Base-by-base conservation (phyloP, 2,797 vertebrate genomes). In the Lophotriccus pileatus region DNA sequence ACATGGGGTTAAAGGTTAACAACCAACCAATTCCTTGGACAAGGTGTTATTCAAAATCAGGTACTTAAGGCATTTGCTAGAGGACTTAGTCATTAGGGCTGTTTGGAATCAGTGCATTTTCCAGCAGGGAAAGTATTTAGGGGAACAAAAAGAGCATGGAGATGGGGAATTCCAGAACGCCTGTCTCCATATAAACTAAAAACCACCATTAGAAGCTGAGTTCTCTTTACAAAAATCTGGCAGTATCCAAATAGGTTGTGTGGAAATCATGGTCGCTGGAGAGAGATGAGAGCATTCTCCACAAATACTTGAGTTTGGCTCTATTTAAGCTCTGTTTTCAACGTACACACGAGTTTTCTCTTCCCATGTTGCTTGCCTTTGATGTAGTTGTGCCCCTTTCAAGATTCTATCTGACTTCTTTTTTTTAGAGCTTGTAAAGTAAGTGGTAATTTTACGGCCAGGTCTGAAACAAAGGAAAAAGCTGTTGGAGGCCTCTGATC, bases 31-130 rank as follows among this genome's bases (percentile, higher is more conserved):
- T 98, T 95, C 96, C 83, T 93, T 75, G 93, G 93, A 98, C 96
- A 98, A 98, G 97, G 97, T 98, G 96, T 98, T 97, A 97, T 97
- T 94, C 89, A 97, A 97, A 97, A 97, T 96, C 95, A 97, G 97
- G 95, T 97, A 95, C 97, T 98, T 98, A 98, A 97, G 96, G 96
- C 96, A 97, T 98, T 98, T 98, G 95, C 97, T 94, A 21, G 97
- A 96, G 86, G 97, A 97, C 95, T 98, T 98, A 98, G 91, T 95
- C 78, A 91, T 87, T 90, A 60, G 41, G 87, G 73, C 91, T 96
- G 93, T 97, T 98, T 98, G 97, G 80, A 96, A 92, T 96, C 84
- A 60, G 94, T 88, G 93, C 87, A 77, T 97, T 96, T 97, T 96
- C 93, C 84, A 97, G 94, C 87, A 92, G 93, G 79, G 96, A 97